Base-by-base conservation (phyloP, 2,888 invertebrate species). In the Podabrus alpinus region DNA sequence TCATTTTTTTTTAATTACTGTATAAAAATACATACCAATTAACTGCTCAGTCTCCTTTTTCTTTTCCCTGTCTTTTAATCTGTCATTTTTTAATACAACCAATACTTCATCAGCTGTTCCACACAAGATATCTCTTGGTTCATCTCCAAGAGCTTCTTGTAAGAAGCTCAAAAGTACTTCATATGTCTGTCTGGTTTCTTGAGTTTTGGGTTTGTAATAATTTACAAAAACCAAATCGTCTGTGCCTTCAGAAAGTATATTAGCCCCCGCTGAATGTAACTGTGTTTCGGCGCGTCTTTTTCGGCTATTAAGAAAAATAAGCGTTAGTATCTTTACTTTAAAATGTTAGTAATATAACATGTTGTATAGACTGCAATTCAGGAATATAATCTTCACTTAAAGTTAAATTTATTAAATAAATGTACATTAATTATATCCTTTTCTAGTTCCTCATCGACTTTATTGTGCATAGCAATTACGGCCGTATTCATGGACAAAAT, bases 31-130 rank as follows among this genome's bases (percentile, higher is more conserved):
- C 66, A 69, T 81, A 83, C 86, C 87, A 10, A 99, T 89, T 25
- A 99, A 88, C 72, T 91, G 88, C 87, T 99, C 98, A 1, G 97
- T 94, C 87, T 99, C 98, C 62, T 92, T 92, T 86, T 98, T 98
- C 85, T 95, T 94, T 79, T 98, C 98, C 45, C 93, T 94, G 83
- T 99, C 99, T 86, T 97, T 97, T 71, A 97, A 87, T 80, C 94
- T 93, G 79, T 99, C 99, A 87, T 97, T 98, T 87, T 99, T 99
- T 21, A 99, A 88, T 0, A 97, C 96, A 0, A 95, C 92, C 45
- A 99, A 88, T 71, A 99, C 97, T 91, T 99, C 99, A 89, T 99
- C 99, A n/a, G 98, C 99, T 9, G 99, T 98, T 29, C 99, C 99
- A 86, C 98, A 98, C 24, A 99, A 88, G 79, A 99, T 95, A 87